phyloP scores from a whole-genome alignment of 2,888 invertebrate species.

The Drosophila kanekoi region DNA sequence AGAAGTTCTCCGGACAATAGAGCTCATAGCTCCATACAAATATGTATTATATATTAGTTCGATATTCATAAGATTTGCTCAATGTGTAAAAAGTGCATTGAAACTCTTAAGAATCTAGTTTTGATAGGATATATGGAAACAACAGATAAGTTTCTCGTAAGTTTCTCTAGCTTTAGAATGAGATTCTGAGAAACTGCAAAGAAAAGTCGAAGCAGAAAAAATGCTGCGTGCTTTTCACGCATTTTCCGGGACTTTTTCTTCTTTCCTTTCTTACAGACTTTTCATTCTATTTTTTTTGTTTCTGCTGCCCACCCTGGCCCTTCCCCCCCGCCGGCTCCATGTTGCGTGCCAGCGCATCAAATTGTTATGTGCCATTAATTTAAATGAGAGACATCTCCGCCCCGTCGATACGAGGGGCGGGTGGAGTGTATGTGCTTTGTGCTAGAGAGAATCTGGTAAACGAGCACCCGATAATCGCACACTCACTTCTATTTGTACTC shows the following conservation, averaged over 20 bases:
- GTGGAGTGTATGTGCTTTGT: background rate
- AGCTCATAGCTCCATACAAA: no score
- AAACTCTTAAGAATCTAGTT: no score
- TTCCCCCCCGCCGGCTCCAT: background rate
- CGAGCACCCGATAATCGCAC: slow-evolving; percentile 25
- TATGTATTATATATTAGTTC: no score
- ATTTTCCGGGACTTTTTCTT: background rate
- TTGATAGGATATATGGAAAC: no score
- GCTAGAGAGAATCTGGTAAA: background rate
- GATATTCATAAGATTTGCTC: no score
- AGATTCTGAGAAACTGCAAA: background rate
- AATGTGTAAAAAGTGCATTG: no score
- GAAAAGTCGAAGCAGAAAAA: slow-evolving; percentile 14
- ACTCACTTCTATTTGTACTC: slow-evolving; percentile 16
- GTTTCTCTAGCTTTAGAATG: no score
- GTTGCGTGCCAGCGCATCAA: slow-evolving; percentile 47
- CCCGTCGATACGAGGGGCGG: slow-evolving; percentile 7
- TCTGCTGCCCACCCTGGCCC: background rate
- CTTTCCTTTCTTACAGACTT: background rate
- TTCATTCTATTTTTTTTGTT: background rate
- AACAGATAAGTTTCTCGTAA: no score
- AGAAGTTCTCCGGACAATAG: no score
- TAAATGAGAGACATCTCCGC: slow-evolving; percentile 49
- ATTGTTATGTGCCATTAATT: slow-evolving; percentile 77
- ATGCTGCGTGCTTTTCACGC: slow-evolving; percentile 10